Base-by-base conservation (phyloP, 2,888 invertebrate species). In the Volucella inanis region DNA sequence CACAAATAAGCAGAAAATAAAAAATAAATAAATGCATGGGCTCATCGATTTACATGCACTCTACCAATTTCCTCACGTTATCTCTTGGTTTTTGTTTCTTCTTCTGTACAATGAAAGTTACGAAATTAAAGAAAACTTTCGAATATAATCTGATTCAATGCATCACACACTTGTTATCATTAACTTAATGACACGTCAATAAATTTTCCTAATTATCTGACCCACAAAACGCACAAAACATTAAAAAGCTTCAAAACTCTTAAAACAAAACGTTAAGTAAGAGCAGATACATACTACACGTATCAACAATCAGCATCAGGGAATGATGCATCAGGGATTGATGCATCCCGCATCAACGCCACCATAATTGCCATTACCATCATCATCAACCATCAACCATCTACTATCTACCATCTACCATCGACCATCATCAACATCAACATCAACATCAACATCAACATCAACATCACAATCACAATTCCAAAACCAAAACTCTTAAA, bases 161-260 rank as follows among this genome's bases (percentile, higher is more conserved):
- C 72, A 85, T 85, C 85, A 81, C 76, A 62, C 85, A 85, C 85
- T 81, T 85, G 85, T 85, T 85, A 85, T 85, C 85, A 81, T 85
- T 85, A 85, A 85, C 81, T 68, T 85, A 85, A 81, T 81, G 81
- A 72, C 85, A 85, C 68, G 54, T 76, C 85, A 62, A 85, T 85
- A 81, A 85, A 85, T 85, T 85, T 81, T 54, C 76, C 72, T 85
- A 85, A 81, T 85, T 85, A 72, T 85, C 57, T 85, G 81, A 85
- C 85, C 85, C 81, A 85, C 76, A 85, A 85, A 85, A 81, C 62
- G 76, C 80, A 81, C 62, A 64, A 38, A 71, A 67, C 65, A 76
- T 76, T 72, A 52, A 72, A 76, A 55, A 65, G 52, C 65, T 47
- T 50, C 41, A 31, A 55, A 41, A 43, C 70, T n/a, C 52, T 68